Base-by-base conservation (phyloP, 1,140 invertebrate species). In the Bombus affinis region DNA sequence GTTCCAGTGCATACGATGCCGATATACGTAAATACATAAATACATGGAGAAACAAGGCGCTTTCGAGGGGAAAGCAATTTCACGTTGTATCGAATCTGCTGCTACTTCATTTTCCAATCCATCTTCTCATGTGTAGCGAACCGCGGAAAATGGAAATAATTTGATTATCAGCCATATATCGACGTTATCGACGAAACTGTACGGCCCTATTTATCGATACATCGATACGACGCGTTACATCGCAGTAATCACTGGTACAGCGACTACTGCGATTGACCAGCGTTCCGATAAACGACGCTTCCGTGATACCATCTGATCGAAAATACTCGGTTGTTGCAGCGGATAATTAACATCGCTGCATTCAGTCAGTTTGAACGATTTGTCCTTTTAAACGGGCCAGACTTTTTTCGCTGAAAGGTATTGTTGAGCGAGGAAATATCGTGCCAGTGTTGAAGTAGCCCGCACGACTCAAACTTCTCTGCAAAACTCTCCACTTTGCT, bases 121-220 rank as follows among this genome's bases (percentile, higher is more conserved):
- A 53, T 80, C 71, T 71, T 15, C 44, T 35, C 35, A 0, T 3
- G 65, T 71, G 76, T 15, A 53, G 5, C 47, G 47, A 53, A n/a
- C 35, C 66, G 66, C 47, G 42, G 66, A 71, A 81, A 81, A 81
- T 71, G 13, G 35, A n/a, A 28, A 71, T 81, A 71, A 81, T 81
- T 81, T 37, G 53, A 81, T 81, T 71, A 70, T 57, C 66, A 57
- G 3, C 35, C 66, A 71, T 22, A 71, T 35, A n/a, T 35, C 66
- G 66, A 80, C 15, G 44, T 10, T 70, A 80, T 68, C 32, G 15
- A 37, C 15, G 65, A 53, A 70, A 80, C 47, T 53, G 47, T 22
- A 6, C 6, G 18, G 3, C 2, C 8, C 32, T 22, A 22, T 71
- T 71, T 22, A 71, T 37, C 68, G 68, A 35, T 47, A 47, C 44